Percentiles rank a stretch among this genome's conserved stretches.
These are phyloP conservation scores for Cercocebus atys DNA, from an alignment of 2,113 vertebrate species.

Conservation along the genomic window DNA sequence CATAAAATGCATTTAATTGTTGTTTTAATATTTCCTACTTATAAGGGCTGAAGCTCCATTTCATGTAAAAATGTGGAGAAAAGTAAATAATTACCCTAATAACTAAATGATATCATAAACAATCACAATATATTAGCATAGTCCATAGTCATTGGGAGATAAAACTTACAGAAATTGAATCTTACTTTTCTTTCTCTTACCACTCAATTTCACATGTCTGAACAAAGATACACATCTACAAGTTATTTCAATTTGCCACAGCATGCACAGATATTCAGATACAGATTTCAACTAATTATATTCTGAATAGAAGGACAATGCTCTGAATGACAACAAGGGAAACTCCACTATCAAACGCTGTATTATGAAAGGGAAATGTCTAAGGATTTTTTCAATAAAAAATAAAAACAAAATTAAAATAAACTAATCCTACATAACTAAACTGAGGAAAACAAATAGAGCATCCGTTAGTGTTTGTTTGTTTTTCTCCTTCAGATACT, in stretches of 20 bases:
- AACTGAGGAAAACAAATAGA: not conserved
- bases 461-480: not conserved
- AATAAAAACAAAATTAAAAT: not conserved
- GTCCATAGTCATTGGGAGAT: not conserved
- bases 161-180: not conserved
- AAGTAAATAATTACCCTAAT: not conserved
- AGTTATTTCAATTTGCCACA: constrained; percentile 26
- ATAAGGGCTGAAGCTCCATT: not conserved
- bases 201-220: not conserved
- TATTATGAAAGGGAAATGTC: not conserved
- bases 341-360: not conserved
- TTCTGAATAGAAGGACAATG: not conserved
- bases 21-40: not conserved
- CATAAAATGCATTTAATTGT: not conserved
- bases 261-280: constrained; percentile 24
- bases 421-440: not conserved
- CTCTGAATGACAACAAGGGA: constrained; percentile 27
- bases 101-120: not conserved
- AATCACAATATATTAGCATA: not conserved
- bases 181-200: not conserved
- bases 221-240: constrained; percentile 46
- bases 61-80: not conserved
- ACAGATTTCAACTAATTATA: constrained; percentile 58
- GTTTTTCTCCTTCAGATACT: not conserved
- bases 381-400: not conserved